These are phyloP conservation scores for Lumbricus terrestris DNA, from an alignment of 2,888 invertebrate species.

Conservation along the genomic window DNA sequence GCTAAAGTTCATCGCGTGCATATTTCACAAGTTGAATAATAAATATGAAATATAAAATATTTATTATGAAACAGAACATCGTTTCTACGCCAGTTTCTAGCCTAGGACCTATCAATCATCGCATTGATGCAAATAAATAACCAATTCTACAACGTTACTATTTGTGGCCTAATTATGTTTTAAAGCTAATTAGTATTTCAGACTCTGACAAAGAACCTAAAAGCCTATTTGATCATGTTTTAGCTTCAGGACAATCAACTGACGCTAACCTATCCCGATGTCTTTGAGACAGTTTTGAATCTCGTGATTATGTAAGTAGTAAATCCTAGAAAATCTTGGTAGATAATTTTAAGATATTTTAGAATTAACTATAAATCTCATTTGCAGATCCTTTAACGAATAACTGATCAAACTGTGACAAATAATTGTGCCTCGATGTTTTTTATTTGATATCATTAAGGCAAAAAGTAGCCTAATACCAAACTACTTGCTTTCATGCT, in stretches of 20 bases:
- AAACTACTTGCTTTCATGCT: not conserved
- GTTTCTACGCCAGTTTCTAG: too few relatives aligned
- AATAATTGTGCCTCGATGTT: too few relatives aligned
- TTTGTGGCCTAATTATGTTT: not conserved
- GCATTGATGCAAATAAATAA: too few relatives aligned
- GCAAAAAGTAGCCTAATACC: not conserved
- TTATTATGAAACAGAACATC: too few relatives aligned
- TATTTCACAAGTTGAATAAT: too few relatives aligned
- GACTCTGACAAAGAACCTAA: not conserved
- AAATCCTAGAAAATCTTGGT: not conserved
- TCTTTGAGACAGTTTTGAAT: not conserved
- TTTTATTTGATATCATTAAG: too few relatives aligned
- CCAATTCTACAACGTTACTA: not conserved
- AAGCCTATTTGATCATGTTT: not conserved
- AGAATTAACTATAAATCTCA: not conserved
- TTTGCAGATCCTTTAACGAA: too few relatives aligned
- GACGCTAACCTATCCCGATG: not conserved
- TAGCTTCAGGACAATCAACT: constrained; percentile 3
- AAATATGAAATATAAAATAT: too few relatives aligned
- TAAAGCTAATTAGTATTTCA: not conserved
- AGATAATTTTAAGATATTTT: not conserved
- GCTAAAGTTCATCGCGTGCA: too few relatives aligned
- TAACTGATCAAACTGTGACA: too few relatives aligned
- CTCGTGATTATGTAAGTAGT: not conserved
- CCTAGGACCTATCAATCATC: too few relatives aligned